These are phyloP conservation scores for Notarius quadriscutis DNA, from an alignment of 2,113 vertebrate species.

Conservation along the genomic window DNA sequence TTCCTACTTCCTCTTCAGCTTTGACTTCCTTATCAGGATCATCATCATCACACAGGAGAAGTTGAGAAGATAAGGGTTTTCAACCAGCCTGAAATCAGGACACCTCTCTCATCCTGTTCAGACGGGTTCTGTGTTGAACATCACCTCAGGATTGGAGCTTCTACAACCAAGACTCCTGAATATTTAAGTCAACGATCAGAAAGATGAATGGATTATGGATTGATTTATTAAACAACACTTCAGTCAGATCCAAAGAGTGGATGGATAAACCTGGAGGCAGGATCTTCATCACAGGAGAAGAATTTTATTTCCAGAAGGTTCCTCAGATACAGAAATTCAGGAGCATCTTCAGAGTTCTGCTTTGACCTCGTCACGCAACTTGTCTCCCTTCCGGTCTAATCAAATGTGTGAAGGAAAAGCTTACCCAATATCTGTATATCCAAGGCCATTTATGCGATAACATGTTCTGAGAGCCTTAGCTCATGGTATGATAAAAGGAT, in stretches of 20 bases:
- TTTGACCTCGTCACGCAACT: no score
- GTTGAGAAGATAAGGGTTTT: background rate
- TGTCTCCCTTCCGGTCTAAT: no score
- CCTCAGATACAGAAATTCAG: background rate
- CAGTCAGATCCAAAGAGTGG: background rate
- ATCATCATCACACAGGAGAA: background rate
- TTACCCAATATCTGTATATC: no score
- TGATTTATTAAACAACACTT: no score
- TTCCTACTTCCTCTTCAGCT: background rate
- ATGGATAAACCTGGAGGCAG: background rate
- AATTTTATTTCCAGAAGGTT: background rate
- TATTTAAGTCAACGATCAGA: background rate
- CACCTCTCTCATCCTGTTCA: background rate
- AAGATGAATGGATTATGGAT: background rate
- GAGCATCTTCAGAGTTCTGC: no score
- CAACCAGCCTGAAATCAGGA: background rate
- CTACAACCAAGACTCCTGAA: background rate
- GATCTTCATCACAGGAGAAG: background rate
- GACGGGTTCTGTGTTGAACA: background rate
- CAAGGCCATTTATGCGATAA: no score
- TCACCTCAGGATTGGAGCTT: background rate
- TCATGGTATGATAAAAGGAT: no score
- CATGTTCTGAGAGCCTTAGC: no score
- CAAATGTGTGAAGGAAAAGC: no score
- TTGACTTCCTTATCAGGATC: slow-evolving; percentile 9